Percentiles rank a stretch among this genome's conserved stretches.
Evolutionary conservation across 2,797 vertebrate genomes (phyloP).

Genomic region (Cuculus canorus): DNA sequence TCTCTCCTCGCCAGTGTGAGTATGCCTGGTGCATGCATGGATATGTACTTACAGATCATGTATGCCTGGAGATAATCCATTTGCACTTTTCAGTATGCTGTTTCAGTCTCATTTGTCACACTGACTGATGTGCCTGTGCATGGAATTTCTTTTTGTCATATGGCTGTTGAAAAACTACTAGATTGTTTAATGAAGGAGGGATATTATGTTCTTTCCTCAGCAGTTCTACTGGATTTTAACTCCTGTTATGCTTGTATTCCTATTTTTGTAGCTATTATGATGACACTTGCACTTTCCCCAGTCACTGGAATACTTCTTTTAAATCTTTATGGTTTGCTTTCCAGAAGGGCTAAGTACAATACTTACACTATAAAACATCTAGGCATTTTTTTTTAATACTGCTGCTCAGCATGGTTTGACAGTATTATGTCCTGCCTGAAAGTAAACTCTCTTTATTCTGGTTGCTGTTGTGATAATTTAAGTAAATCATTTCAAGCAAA

Average conservation of each 20-base stretch:
- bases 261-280: not conserved
- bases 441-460: not conserved
- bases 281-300: not conserved
- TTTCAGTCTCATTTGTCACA: not conserved
- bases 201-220: not conserved
- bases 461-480: not conserved
- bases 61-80: not conserved
- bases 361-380: not conserved
- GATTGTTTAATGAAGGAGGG: not conserved
- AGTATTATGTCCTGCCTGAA: not conserved
- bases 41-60: not conserved
- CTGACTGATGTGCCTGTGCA: slow-evolving; percentile 7
- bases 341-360: not conserved
- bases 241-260: not conserved
- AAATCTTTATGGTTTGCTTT: not conserved
- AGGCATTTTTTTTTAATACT: not conserved
- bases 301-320: not conserved
- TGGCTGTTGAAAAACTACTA: not conserved
- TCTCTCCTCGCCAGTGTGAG: not conserved
- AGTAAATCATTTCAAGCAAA: not conserved
- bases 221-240: not conserved
- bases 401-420: not conserved
- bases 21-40: not conserved
- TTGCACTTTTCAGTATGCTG: not conserved
- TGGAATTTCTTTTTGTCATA: not conserved